Conservation (phyloP, 2,797 vertebrate genomes). For the Dallia pectoralis region DNA sequence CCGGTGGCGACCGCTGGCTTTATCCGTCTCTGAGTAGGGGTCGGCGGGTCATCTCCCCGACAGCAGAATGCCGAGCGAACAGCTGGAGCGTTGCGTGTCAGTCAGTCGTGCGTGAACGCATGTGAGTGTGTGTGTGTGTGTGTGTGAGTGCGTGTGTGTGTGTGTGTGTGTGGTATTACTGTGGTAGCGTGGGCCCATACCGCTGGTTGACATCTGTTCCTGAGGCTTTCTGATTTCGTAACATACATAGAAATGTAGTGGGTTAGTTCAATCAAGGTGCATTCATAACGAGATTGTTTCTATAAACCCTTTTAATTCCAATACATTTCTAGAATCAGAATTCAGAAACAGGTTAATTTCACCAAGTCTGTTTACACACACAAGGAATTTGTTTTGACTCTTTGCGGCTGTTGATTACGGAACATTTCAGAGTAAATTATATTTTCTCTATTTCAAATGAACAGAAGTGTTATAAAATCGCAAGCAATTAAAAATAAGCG, state of each 20-base stretch:
- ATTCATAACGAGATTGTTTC: neutral
- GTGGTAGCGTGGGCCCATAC: slow-evolving; percentile 1
- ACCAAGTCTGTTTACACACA: too few species aligned
- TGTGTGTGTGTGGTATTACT: slow-evolving; percentile 10
- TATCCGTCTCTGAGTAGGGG: neutral
- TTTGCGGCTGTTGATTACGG: too few species aligned
- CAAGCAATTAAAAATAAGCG: neutral
- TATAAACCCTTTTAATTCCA: too few species aligned
- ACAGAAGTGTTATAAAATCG: too few species aligned
- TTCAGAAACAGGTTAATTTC: too few species aligned
- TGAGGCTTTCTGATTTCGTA: neutral
- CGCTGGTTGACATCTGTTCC: slow-evolving; percentile 11
- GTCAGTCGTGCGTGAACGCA: slow-evolving; percentile 1
- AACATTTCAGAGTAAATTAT: too few species aligned
- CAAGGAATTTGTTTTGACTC: too few species aligned
- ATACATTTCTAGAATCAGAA: too few species aligned
- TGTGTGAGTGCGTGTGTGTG: slow-evolving; percentile 11
- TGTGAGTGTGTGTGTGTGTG: slow-evolving; percentile 9
- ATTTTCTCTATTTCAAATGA: too few species aligned
- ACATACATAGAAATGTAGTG: slow-evolving; percentile 14
- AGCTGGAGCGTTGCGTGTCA: slow-evolving; percentile 9
- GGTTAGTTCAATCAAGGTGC: neutral
- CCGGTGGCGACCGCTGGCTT: neutral
- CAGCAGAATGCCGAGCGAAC: neutral
- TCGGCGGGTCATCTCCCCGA: neutral